phyloP scores from a whole-genome alignment of 2,797 vertebrate species.

The Peromyscus eremicus region DNA sequence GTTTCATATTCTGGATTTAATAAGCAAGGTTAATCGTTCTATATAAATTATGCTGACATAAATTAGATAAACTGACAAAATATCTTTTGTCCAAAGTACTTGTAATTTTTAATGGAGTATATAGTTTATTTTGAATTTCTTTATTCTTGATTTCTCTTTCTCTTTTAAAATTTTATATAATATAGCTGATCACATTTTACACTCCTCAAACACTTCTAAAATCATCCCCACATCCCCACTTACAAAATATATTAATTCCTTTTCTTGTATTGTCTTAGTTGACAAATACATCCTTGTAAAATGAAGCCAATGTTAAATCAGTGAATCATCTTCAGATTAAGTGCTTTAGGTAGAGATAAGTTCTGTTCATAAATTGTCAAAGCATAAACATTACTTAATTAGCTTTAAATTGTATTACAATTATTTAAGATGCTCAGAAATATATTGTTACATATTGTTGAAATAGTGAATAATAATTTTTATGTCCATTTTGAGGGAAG shows the following conservation, averaged over 20 bases:
- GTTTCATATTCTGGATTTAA: background rate
- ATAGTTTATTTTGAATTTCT: background rate
- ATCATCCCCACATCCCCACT: background rate
- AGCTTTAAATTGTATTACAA: background rate
- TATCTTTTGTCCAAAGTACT: background rate
- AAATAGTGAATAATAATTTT: background rate
- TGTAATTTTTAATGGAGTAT: background rate
- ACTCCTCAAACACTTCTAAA: background rate
- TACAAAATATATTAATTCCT: background rate
- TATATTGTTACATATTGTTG: background rate
- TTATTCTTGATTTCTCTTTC: background rate
- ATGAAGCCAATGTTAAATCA: background rate
- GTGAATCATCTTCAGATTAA: background rate
- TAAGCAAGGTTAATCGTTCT: background rate
- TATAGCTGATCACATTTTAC: background rate
- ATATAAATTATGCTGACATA: background rate
- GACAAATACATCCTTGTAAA: background rate
- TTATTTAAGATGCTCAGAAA: background rate
- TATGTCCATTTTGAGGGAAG: background rate
- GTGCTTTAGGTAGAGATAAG: background rate
- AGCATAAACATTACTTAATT: background rate
- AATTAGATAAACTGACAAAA: too few relatives aligned
- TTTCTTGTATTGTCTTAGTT: background rate
- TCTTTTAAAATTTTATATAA: background rate
- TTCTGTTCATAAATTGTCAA: background rate